Conservation (phyloP, 64 coral and sea anemone genomes). For the Pocillopora damicornis region DNA sequence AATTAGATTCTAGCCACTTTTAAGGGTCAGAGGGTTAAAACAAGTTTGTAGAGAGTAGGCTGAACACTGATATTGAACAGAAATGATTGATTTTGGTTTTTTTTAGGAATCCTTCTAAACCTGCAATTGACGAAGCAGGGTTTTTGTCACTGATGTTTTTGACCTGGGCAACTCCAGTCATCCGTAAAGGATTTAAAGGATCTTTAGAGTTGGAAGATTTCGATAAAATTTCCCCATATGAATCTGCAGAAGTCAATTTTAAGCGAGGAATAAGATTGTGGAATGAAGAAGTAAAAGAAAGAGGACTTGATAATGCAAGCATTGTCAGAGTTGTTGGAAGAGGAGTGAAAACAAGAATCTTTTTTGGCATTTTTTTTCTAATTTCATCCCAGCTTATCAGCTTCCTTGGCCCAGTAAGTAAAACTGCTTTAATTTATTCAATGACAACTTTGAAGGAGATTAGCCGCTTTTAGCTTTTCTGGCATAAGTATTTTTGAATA, state of each 20-base stretch:
- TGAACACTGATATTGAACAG: too few species aligned
- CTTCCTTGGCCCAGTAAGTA: slow-evolving; percentile 85
- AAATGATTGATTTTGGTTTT: neutral
- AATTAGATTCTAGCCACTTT: too few species aligned
- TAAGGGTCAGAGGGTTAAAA: too few species aligned
- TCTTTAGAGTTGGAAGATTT: slow-evolving; percentile 61
- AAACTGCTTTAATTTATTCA: neutral
- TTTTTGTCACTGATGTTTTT: slow-evolving; percentile 83
- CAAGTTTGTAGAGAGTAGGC: too few species aligned
- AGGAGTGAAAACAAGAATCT: slow-evolving; percentile 48
- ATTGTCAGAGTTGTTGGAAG: slow-evolving; percentile 44
- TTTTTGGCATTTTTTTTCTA: slow-evolving; percentile 60
- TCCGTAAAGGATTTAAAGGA: slow-evolving; percentile 80
- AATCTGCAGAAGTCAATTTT: slow-evolving; percentile 64
- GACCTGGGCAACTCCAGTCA: slow-evolving; percentile 67
- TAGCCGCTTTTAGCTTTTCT: too few species aligned
- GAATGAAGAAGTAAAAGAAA: slow-evolving; percentile 67
- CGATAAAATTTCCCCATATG: slow-evolving; percentile 74
- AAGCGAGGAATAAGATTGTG: slow-evolving; percentile 54
- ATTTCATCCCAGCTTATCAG: slow-evolving; percentile 57
- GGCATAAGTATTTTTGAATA: too few species aligned
- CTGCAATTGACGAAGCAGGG: slow-evolving; percentile 72
- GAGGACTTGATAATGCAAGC: slow-evolving; percentile 57
- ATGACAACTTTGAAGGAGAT: neutral
- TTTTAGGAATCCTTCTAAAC: slow-evolving; percentile 56